Evolutionary conservation across 2,113 vertebrate species (phyloP).

Genomic region (Vanacampus margaritifer): DNA sequence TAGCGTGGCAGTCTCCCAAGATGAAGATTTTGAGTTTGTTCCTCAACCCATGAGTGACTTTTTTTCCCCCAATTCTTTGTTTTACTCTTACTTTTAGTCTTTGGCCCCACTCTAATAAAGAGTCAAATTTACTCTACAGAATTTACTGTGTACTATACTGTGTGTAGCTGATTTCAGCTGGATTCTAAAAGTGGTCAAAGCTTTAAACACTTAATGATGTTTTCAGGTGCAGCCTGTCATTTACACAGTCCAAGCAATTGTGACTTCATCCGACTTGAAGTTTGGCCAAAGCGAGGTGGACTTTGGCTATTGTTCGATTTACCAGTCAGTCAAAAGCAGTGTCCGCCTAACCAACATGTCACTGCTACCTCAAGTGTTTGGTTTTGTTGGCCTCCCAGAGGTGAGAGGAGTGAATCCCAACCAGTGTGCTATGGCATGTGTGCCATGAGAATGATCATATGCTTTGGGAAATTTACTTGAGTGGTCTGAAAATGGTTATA

Average conservation of each 20-base stretch:
- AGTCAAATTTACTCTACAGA: no score
- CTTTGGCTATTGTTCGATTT: slow-evolving; percentile 85
- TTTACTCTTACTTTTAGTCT: no score
- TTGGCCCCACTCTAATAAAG: no score
- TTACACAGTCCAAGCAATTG: slow-evolving; percentile 80
- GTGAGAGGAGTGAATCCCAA: slow-evolving; percentile 51
- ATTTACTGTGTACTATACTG: no score
- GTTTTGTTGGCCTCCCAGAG: slow-evolving; percentile 84
- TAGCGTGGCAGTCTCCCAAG: no score
- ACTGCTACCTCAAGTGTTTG: slow-evolving; percentile 87
- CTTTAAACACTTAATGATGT: slow-evolving; percentile 2
- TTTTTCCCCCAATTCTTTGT: no score
- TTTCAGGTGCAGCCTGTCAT: slow-evolving; percentile 72
- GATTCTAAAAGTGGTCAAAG: background rate
- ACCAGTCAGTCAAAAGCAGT: slow-evolving; percentile 73
- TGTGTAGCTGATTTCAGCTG: background rate
- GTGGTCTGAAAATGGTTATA: no score
- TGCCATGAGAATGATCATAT: no score
- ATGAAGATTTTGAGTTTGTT: no score
- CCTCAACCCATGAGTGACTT: no score
- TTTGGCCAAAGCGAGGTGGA: slow-evolving; percentile 74
- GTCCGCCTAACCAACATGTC: slow-evolving; percentile 79
- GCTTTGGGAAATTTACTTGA: no score
- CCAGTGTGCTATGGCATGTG: no score
- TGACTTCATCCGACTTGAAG: slow-evolving; percentile 84